Evolutionary conservation across 2,113 vertebrate genomes (phyloP).

Genomic region (Thermophis baileyi): DNA sequence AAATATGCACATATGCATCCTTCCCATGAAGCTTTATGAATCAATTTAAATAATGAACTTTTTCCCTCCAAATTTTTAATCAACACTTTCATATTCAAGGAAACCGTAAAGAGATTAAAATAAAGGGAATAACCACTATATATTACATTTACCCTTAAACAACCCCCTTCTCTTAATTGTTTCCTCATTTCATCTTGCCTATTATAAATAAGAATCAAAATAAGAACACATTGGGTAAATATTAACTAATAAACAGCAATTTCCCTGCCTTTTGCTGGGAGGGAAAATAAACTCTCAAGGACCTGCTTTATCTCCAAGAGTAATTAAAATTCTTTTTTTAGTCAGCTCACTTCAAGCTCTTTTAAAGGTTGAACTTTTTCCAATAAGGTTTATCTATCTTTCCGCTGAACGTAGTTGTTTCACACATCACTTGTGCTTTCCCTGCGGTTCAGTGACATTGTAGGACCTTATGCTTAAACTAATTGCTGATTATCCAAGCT

Average conservation of each 20-base stretch:
- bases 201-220: not conserved
- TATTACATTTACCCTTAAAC: not conserved
- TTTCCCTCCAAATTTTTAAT: not conserved
- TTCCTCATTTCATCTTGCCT: not conserved
- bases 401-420: not conserved
- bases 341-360: conserved; percentile 2
- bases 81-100: not conserved
- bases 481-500: not conserved
- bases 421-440: not conserved
- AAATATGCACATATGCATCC: not conserved
- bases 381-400: not conserved
- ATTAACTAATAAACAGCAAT: not conserved
- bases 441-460: not conserved
- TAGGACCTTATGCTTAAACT: not conserved
- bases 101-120: not conserved
- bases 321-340: conserved; percentile 19
- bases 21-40: not conserved
- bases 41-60: not conserved
- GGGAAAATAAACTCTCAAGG: not conserved
- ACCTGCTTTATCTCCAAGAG: not conserved
- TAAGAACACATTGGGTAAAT: not conserved
- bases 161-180: not conserved
- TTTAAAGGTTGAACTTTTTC: conserved; percentile 3
- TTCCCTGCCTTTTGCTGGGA: not conserved
- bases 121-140: not conserved